These are phyloP conservation scores for Temnothorax unifasciatus DNA, from an alignment of 2,888 invertebrate genomes.

Conservation along the genomic window DNA sequence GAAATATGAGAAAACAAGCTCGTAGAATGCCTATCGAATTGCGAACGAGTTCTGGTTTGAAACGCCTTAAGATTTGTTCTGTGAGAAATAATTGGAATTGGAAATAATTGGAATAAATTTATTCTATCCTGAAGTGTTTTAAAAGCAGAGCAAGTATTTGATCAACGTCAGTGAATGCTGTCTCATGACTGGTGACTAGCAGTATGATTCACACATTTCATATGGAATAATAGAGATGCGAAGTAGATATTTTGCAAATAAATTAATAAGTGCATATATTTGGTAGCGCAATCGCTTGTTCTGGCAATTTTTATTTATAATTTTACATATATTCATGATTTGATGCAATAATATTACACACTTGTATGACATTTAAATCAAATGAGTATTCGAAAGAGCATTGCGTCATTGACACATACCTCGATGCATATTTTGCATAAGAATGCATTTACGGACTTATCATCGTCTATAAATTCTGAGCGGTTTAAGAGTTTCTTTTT, in stretches of 20 bases:
- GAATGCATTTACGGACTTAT: not conserved
- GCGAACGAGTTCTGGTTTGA: not conserved
- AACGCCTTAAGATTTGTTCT: not conserved
- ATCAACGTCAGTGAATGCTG: not conserved
- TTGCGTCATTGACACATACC: not conserved
- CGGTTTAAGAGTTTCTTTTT: not conserved
- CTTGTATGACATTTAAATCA: constrained; percentile 13
- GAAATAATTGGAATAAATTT: constrained; percentile 14
- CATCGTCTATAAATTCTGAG: not conserved
- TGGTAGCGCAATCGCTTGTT: not conserved
- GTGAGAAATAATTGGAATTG: not conserved
- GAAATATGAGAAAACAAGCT: constrained; percentile 82
- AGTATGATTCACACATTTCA: not conserved
- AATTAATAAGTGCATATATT: not conserved
- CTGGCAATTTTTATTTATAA: not conserved
- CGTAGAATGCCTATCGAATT: constrained; percentile 59
- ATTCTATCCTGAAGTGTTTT: not conserved
- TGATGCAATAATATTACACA: not conserved
- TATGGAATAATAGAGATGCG: not conserved
- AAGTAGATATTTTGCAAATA: not conserved
- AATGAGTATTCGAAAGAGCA: not conserved
- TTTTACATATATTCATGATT: not conserved
- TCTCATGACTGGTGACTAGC: not conserved
- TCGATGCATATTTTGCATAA: constrained; percentile 15
- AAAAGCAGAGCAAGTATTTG: not conserved